Percentiles rank a stretch among this genome's conserved stretches.
These are phyloP conservation scores for Oncorhynchus kisutch DNA, from an alignment of 2,113 vertebrate species.

Conservation along the genomic window DNA sequence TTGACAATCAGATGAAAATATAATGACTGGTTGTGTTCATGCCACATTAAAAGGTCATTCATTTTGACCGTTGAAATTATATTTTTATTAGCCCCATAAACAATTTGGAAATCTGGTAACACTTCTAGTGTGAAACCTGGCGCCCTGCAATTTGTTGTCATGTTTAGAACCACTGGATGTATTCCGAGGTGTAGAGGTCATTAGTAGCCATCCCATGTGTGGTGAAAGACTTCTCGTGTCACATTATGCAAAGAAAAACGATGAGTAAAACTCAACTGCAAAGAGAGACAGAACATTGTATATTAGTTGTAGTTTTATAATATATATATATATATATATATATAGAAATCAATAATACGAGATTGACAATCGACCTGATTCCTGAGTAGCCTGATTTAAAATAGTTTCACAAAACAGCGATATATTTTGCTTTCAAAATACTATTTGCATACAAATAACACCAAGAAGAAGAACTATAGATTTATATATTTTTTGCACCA, in stretches of 20 bases:
- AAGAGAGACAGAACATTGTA: conserved; percentile 15
- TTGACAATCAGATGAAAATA: too few relatives aligned
- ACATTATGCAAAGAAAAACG: conserved; percentile 67
- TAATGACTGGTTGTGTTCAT: too few relatives aligned
- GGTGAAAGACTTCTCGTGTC: conserved; percentile 74
- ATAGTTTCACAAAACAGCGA: too few relatives aligned
- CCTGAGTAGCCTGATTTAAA: too few relatives aligned
- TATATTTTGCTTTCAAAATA: too few relatives aligned
- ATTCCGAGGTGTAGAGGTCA: conserved; percentile 89
- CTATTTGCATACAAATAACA: too few relatives aligned
- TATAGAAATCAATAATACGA: not conserved
- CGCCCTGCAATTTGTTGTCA: conserved; percentile 74
- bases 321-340: not conserved
- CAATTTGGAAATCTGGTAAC: conserved; percentile 49
- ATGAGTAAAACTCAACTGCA: conserved; percentile 36
- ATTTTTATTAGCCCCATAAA: too few relatives aligned
- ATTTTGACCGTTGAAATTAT: too few relatives aligned
- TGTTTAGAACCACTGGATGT: conserved; percentile 87
- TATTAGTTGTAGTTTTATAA: not conserved
- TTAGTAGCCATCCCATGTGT: conserved; percentile 56
- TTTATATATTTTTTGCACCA: too few relatives aligned
- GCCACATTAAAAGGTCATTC: too few relatives aligned
- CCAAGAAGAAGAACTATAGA: too few relatives aligned
- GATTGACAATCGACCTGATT: too few relatives aligned
- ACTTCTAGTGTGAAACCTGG: conserved; percentile 62